Evolutionary conservation across 92 coral and sea anemone genomes (phyloP).

Genomic region (Hydrozoanthus gracilis): DNA sequence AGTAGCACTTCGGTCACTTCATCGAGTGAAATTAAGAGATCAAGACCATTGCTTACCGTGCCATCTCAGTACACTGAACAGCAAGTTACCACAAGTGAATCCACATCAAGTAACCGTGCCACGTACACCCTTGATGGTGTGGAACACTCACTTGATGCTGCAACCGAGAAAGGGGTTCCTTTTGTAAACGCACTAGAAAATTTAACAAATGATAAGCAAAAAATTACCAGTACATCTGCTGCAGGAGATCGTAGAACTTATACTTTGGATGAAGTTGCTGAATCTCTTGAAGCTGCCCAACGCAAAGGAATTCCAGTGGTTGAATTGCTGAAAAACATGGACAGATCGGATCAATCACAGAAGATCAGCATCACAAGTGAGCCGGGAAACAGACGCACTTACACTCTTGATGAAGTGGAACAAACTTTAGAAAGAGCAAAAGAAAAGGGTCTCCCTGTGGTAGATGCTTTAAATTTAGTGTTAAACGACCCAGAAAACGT

Average conservation of each 20-base stretch:
- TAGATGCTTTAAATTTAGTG: conserved; percentile 76
- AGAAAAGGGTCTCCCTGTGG: conserved; percentile 80
- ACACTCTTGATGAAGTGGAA: conserved; percentile 89
- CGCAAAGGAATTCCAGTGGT: conserved; percentile 51
- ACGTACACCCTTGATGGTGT: conserved; percentile 80
- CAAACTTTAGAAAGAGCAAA: conserved; percentile 82
- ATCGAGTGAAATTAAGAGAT: neutral
- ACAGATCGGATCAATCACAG: conserved; percentile 17
- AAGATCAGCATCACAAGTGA: neutral
- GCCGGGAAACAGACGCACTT: conserved; percentile 79
- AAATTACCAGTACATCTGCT: neutral
- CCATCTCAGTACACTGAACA: conserved; percentile 6
- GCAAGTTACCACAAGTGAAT: neutral
- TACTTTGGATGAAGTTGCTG: conserved; percentile 41
- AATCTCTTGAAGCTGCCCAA: conserved; percentile 53
- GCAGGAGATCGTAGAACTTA: conserved; percentile 23
- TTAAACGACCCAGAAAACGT: conserved; percentile 54
- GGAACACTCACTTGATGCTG: conserved; percentile 67
- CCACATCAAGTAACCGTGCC: conserved; percentile 48
- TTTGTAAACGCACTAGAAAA: conserved; percentile 67
- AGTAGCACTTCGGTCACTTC: neutral
- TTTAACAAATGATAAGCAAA: conserved; percentile 33
- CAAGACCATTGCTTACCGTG: neutral
- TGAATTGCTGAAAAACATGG: conserved; percentile 49
- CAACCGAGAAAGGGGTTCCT: conserved; percentile 72